Evolutionary conservation across 1,140 invertebrate species (phyloP), one percentile per base, ranked within the genome.

Genomic region (Cherax quadricarinatus): DNA sequence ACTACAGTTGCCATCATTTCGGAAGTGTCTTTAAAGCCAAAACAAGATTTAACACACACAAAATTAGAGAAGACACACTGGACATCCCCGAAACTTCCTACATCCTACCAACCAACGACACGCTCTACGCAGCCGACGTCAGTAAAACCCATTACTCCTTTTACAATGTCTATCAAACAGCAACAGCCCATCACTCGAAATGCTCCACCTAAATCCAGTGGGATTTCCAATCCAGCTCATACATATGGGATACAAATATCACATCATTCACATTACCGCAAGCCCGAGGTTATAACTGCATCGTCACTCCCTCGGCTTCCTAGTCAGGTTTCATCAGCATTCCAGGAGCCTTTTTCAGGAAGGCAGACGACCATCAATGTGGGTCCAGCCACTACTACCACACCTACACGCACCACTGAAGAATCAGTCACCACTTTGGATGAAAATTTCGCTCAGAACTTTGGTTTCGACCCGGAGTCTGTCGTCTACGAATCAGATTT

Each of bases 401-500:
- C 81, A 84, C 83, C 41, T 60, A 62, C 83, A 51, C 18, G 49
- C 24, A 51, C 83, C 75, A 70, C 79, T 53, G 21, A 51, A 12
- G 62, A 73, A 10, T 83, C 83, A 30, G 4, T 6, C 14, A 51
- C 62, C 41, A 60, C 21, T n/a, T 78, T 48, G 48, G 41, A 49
- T 4, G 49, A 41, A 6, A 79, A 57, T 24, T 84, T 89, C 60
- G 81, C 70, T 10, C 86, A 88, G 53, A 89, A 84, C 94, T 97
- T 96, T 5, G 97, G 97, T 0, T 98, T 98, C 94, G 96, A 97
- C 94, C 97, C 97, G 0, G 96, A 97, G 89, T 97, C 97, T 0
- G 96, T 98, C 21, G 96, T 98, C 0, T 97, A 98, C 60, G 97
- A 98, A 95, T 96, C 97, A 85, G 97, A 97, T 0, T 98, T 98